Conservation (phyloP, 2,113 vertebrate species). For the Percopsis transmontana region DNA sequence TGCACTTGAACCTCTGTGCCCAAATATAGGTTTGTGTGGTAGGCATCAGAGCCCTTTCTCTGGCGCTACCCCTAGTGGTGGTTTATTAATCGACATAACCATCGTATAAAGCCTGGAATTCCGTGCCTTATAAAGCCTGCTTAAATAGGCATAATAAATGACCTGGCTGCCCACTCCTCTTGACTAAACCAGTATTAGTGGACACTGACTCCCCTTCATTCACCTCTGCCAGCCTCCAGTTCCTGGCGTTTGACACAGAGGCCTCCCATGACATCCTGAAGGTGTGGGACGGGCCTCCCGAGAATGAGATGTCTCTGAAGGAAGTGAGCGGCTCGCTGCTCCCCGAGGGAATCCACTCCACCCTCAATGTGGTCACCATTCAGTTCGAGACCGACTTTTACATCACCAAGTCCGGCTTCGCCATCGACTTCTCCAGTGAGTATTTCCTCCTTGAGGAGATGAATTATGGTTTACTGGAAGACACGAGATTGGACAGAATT, state of each 20-base stretch:
- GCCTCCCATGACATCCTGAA: conserved; percentile 96
- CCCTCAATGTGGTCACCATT: conserved; percentile 93
- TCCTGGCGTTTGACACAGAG: conserved; percentile 97
- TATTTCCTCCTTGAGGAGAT: conserved; percentile 27
- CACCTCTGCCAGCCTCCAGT: conserved; percentile 85
- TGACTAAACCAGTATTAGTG: conserved; percentile 1
- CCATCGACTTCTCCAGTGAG: conserved; percentile 99
- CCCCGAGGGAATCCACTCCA: conserved; percentile 96
- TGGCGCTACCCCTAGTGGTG: no score
- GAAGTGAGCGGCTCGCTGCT: conserved; percentile 97
- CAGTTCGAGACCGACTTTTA: conserved; percentile 99
- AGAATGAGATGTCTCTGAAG: conserved; percentile 94
- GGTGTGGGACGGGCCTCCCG: conserved; percentile 95
- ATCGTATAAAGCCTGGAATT: no score
- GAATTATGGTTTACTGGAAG: not conserved
- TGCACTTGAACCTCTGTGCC: no score
- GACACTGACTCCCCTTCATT: not conserved
- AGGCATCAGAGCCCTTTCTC: no score
- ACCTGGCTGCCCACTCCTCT: no score
- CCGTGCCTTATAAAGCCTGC: no score
- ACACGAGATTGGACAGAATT: not conserved
- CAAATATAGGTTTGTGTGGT: no score
- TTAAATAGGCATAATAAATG: no score
- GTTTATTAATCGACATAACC: no score
- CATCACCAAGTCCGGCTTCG: conserved; percentile 98